A percentile compares a stretch with the other conserved stretches of the same genome.
These are phyloP conservation scores for Stichopus chloronotus DNA, from an alignment of 35 echinoderm and acorn worm species.

Conservation along the genomic window DNA sequence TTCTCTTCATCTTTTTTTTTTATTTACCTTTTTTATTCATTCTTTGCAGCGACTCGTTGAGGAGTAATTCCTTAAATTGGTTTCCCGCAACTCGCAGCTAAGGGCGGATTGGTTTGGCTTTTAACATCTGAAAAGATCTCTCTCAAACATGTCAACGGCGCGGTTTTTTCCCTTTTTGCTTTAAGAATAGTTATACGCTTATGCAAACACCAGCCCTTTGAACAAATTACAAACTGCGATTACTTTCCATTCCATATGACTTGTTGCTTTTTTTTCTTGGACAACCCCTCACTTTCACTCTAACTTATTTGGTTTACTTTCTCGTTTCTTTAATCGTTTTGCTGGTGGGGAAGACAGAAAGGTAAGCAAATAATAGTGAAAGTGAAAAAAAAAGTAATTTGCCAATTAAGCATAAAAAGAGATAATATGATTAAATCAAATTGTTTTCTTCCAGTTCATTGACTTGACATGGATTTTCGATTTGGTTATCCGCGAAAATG, in stretches of 20 bases:
- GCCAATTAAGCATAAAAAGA: conserved; percentile 46
- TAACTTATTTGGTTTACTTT: not conserved
- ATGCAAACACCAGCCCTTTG: conserved; percentile 31
- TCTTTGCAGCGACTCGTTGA: not conserved
- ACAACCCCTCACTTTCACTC: not conserved
- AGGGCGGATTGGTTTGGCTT: not conserved
- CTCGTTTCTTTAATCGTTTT: not conserved
- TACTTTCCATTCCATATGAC: conserved; percentile 20
- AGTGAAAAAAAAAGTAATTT: conserved; percentile 21
- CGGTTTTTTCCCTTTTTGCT: not conserved
- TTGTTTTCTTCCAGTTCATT: conserved; percentile 46
- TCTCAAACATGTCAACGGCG: conserved; percentile 10
- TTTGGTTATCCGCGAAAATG: conserved; percentile 53
- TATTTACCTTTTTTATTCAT: not conserved
- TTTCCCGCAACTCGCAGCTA: conserved; percentile 42
- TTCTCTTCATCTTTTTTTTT: not conserved
- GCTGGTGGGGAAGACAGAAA: not conserved
- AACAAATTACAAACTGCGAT: conserved; percentile 40
- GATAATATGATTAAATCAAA: conserved; percentile 57
- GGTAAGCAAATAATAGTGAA: not conserved
- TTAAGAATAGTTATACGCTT: conserved; percentile 33
- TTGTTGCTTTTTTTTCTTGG: conserved; percentile 16
- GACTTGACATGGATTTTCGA: conserved; percentile 50
- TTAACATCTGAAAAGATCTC: not conserved
- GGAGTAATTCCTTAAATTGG: conserved; percentile 52